These are phyloP conservation scores for Listrodromus nycthemerus DNA, from an alignment of 2,888 invertebrate genomes.

Conservation along the genomic window DNA sequence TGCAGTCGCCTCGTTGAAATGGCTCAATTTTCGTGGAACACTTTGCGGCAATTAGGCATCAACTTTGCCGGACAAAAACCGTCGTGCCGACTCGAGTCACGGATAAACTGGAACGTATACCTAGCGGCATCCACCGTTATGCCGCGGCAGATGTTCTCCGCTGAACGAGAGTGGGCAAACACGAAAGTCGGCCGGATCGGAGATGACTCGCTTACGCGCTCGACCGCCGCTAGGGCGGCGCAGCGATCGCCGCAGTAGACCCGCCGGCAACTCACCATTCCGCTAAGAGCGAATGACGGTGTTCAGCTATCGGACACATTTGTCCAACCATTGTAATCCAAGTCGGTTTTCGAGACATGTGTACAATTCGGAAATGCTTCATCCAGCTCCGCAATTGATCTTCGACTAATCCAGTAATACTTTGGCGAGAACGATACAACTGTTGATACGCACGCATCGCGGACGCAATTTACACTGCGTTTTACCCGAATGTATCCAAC, in stretches of 20 bases:
- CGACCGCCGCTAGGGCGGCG: too few species aligned
- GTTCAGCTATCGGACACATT: too few species aligned
- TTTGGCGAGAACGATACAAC: not conserved
- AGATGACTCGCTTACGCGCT: too few species aligned
- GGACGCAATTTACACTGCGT: not conserved
- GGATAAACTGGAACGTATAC: not conserved
- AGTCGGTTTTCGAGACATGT: not conserved
- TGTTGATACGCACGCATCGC: not conserved
- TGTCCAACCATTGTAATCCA: too few species aligned
- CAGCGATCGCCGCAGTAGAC: too few species aligned
- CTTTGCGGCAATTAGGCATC: constrained; percentile 32
- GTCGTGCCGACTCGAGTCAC: not conserved
- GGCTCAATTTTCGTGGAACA: constrained; percentile 11
- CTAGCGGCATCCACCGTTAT: not conserved
- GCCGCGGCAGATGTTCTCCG: not conserved
- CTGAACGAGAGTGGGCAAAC: not conserved
- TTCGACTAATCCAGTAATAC: not conserved
- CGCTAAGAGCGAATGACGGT: too few species aligned
- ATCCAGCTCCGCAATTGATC: constrained; percentile 6
- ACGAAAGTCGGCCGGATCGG: too few species aligned
- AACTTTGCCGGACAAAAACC: not conserved
- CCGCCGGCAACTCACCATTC: too few species aligned
- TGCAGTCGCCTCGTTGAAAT: constrained; percentile 6
- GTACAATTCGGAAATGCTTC: not conserved
- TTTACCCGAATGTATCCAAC: constrained; percentile 39